These are phyloP conservation scores for Epizoanthus illoricatus DNA, from an alignment of 92 coral and sea anemone genomes.

Conservation along the genomic window DNA sequence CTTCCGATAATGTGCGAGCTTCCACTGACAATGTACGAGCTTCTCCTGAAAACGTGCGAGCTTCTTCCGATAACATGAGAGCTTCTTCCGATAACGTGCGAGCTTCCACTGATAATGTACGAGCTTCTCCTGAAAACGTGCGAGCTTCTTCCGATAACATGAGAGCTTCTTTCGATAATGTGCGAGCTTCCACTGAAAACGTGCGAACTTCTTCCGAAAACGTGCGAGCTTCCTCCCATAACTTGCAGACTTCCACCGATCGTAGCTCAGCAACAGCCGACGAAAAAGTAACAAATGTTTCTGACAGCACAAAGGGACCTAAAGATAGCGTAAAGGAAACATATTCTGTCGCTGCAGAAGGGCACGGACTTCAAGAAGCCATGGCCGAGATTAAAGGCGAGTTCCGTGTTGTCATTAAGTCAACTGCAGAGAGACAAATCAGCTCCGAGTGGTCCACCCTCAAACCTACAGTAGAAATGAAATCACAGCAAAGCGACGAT, in stretches of 20 bases:
- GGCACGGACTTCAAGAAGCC: slow-evolving; percentile 28
- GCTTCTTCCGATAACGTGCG: no score
- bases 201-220: no score
- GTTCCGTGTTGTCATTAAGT: slow-evolving; percentile 10
- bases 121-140: no score
- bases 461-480: slow-evolving; percentile 17
- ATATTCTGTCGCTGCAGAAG: slow-evolving; percentile 6
- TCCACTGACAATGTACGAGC: no score
- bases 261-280: neutral
- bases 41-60: no score
- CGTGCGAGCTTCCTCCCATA: no score
- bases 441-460: neutral
- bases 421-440: neutral
- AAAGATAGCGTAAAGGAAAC: neutral
- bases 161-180: no score
- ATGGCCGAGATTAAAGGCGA: slow-evolving; percentile 19
- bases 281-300: neutral
- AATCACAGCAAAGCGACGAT: neutral
- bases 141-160: no score
- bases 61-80: no score
- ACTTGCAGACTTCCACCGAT: neutral
- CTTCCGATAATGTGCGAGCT: no score
- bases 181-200: no score
- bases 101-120: no score
- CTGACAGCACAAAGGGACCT: neutral